Evolutionary conservation across 2,888 invertebrate genomes (phyloP).

Genomic region (Ephialtes manifestator): DNA sequence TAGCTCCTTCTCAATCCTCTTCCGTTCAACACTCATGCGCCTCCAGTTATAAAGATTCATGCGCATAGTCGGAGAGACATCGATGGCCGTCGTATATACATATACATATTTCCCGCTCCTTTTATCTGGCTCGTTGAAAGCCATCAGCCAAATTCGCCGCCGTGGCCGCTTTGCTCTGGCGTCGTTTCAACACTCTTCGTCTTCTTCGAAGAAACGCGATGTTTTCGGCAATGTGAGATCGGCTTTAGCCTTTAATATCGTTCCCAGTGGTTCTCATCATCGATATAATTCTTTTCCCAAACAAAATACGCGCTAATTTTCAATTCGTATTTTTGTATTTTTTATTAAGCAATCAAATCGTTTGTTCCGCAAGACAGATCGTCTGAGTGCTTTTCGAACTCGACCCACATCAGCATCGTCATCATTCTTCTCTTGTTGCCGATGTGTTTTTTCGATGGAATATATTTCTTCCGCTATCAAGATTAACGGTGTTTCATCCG

Average conservation of each 20-base stretch:
- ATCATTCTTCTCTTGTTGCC: background rate
- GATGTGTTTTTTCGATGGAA: background rate
- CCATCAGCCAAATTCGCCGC: conserved; percentile 55
- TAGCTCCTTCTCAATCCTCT: background rate
- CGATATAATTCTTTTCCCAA: background rate
- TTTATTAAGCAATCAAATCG: background rate
- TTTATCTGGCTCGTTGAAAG: conserved; percentile 46
- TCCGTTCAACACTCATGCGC: conserved; percentile 3
- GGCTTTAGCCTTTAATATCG: conserved; percentile 44
- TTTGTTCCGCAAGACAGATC: background rate
- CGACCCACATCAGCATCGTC: background rate
- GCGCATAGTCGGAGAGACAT: background rate
- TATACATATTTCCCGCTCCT: conserved; percentile 24
- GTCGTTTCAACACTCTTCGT: conserved; percentile 18
- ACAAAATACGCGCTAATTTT: background rate
- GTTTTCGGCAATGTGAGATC: conserved; percentile 4
- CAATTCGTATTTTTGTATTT: background rate
- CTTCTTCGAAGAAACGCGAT: too few species aligned
- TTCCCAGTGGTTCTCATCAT: conserved; percentile 13
- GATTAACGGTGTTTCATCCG: conserved; percentile 69
- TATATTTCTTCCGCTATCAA: conserved; percentile 64
- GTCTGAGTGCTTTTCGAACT: background rate
- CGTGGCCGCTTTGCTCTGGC: conserved; percentile 12
- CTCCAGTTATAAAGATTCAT: background rate
- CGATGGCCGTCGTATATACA: conserved; percentile 9